Base-by-base conservation (phyloP, 2,888 invertebrate genomes). In the Phyllotreta cruciferae region DNA sequence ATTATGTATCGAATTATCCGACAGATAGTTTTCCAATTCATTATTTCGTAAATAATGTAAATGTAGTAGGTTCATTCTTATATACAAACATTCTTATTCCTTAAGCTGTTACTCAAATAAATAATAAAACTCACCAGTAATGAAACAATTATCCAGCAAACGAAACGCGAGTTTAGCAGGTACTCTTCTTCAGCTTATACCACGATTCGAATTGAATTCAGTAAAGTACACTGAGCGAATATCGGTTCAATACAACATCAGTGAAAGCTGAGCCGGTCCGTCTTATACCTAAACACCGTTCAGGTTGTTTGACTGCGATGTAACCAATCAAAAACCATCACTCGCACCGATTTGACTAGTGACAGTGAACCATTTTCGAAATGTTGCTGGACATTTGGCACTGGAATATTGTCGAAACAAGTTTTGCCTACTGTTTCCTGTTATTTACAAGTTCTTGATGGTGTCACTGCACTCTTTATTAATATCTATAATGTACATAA, bases 271-370 rank as follows among this genome's bases (percentile, higher is more conserved):
- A 14, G 42, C 38, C 49, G 56, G 49, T 61, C 60, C 53, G 66
- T 71, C 73, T 73, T 73, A 73, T 73, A 73, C 68, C 69, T 45
- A 70, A 68, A 61, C 53, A 53, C 45, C 68, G 71, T 73, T 73
- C 70, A 70, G 71, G 71, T 24, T 71, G 56, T 56, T 49, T 70
- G 70, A 70, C 56, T 70, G 49, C 63, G 60, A 53, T 44, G 54
- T 56, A 45, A 57, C 72, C 72, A 73, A 73, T 73, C 42, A 56
- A n/a, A 64, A 36, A 36, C 24, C 24, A 47, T 63, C 9, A 24
- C 45, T 35, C 6, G 50, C 34, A 55, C 56, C n/a, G 61, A 67
- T 62, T 69, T 60, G 47, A 52, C 73, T 70, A 73, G 70, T 71
- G 35, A 14, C 7, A 14, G 3, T 36, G 8, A 13, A 11, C n/a